Conservation (phyloP, 2,888 invertebrate genomes). For the Chloromyia formosa region DNA sequence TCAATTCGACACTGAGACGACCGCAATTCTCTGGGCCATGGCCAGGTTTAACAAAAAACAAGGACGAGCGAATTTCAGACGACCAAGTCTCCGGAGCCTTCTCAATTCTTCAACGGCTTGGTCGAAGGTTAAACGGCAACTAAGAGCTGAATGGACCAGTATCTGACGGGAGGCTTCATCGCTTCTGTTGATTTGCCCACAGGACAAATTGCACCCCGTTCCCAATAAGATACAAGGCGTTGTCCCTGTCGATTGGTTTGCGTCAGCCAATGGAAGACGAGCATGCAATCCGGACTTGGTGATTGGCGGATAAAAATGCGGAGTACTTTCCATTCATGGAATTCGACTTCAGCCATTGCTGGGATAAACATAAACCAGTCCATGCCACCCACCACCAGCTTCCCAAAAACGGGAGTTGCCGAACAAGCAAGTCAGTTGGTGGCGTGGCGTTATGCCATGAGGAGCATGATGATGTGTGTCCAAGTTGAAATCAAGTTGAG, state of each 20-base stretch:
- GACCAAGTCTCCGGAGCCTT: slow-evolving; percentile 4
- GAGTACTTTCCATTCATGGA: slow-evolving; percentile 18
- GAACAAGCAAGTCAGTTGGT: neutral
- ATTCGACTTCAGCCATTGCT: slow-evolving; percentile 24
- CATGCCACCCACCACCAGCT: neutral
- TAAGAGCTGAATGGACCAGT: slow-evolving; percentile 38
- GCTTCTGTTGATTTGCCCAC: slow-evolving; percentile 22
- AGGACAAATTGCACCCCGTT: slow-evolving; percentile 3
- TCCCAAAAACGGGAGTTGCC: neutral
- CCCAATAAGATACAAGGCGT: slow-evolving; percentile 30
- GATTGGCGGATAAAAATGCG: slow-evolving; percentile 45
- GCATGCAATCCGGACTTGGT: neutral
- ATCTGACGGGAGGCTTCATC: slow-evolving; percentile 41
- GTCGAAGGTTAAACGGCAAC: slow-evolving; percentile 46
- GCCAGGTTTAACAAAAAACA: neutral
- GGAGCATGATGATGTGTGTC: neutral
- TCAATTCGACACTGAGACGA: slow-evolving; percentile 19
- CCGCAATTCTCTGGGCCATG: slow-evolving; percentile 14
- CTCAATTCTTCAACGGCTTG: slow-evolving; percentile 28
- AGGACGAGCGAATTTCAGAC: neutral
- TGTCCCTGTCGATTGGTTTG: slow-evolving; percentile 38
- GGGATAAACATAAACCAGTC: neutral
- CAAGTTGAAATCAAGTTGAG: slow-evolving; percentile 18
- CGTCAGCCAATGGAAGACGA: slow-evolving; percentile 12
- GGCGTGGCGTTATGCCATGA: slow-evolving; percentile 14